phyloP scores from a whole-genome alignment of 1,140 invertebrate genomes.

The Pseudomyrmex concolor region DNA sequence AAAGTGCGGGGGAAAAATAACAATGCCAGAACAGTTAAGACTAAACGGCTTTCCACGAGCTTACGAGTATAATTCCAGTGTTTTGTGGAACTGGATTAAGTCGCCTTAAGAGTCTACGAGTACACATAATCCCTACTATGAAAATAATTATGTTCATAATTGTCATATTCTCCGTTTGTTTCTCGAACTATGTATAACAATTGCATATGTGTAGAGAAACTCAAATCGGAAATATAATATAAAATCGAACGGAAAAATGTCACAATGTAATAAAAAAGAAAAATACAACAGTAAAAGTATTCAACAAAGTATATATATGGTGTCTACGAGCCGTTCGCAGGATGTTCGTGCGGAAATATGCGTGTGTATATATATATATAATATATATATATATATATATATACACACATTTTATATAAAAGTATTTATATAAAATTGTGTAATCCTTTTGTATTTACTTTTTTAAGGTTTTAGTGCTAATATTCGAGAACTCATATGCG shows the following conservation, averaged over 20 bases:
- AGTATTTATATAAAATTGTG: not conserved
- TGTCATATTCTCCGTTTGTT: not conserved
- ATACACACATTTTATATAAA: no score
- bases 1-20: conserved; percentile 52
- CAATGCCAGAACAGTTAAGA: conserved; percentile 42
- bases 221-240: not conserved
- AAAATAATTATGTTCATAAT: conserved; percentile 64
- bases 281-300: conserved; percentile 9
- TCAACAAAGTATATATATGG: no score
- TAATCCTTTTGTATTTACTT: conserved; percentile 11
- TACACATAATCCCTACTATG: conserved; percentile 54
- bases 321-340: no score
- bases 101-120: conserved; percentile 19
- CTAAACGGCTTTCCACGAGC: conserved; percentile 53
- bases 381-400: no score
- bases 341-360: no score
- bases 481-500: not conserved
- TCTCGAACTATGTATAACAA: not conserved
- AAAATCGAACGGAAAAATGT: not conserved
- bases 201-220: not conserved
- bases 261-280: not conserved
- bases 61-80: conserved; percentile 55
- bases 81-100: conserved; percentile 61
- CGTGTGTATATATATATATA: no score
- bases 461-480: not conserved